phyloP scores from a whole-genome alignment of 2,113 vertebrate species.

The Chamaetylas fuelleborni region DNA sequence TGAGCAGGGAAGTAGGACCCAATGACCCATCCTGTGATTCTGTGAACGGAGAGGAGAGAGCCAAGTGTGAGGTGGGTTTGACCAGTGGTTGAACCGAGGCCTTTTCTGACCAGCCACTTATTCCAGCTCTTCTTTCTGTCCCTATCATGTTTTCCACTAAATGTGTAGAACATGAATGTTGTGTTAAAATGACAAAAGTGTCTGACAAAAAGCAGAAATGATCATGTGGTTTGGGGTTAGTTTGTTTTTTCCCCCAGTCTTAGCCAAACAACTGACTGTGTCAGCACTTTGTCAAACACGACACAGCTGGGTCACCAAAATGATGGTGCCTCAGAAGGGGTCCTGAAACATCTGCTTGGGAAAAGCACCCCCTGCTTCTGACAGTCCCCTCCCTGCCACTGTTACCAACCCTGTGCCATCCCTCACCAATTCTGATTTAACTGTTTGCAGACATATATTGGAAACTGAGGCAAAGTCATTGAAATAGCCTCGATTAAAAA shows the following conservation, averaged over 20 bases:
- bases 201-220: not conserved
- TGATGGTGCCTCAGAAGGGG: not conserved
- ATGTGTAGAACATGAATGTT: not conserved
- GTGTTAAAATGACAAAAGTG: not conserved
- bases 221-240: not conserved
- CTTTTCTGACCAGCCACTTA: not conserved
- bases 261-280: not conserved
- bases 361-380: not conserved
- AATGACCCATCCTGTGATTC: not conserved
- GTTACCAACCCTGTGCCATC: not conserved
- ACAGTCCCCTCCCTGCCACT: not conserved
- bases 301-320: not conserved
- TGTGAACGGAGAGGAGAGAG: not conserved
- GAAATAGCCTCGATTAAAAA: not conserved
- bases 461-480: not conserved
- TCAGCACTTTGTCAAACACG: not conserved
- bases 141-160: not conserved
- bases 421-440: not conserved
- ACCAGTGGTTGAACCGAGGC: not conserved
- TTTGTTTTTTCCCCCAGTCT: not conserved
- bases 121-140: not conserved
- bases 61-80: not conserved
- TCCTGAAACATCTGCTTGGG: accelerated
- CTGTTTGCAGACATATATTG: not conserved
- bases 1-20: not conserved